Evolutionary conservation across 2,113 vertebrate species (phyloP), one percentile per base, ranked within the genome.

Genomic region (Marmota monax): DNA sequence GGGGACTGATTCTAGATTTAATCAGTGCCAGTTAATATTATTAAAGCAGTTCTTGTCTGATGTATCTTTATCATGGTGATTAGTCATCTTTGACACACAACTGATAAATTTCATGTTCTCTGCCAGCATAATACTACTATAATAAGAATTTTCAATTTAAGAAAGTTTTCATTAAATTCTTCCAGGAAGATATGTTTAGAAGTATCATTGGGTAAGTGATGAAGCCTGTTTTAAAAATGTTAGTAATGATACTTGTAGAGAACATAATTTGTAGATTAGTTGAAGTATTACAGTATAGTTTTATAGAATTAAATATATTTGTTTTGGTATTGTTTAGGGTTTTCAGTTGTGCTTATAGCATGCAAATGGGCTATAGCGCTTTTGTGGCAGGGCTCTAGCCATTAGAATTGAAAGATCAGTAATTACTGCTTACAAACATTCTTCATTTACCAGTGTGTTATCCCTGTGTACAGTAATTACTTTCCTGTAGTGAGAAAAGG

Each of bases 91-190:
- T 79, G 85, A 51, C 34, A 84, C 25, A 34, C 23, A 37, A 1
- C 1, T 48, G 27, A 45, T 63, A 42, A 32, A 34, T 83, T 42
- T 12, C 8, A 23, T 13, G 0, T 85, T 84, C 79, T 77, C 42
- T 58, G 0, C 25, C 17, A 23, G 39, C 29, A 69, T 20, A 77
- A 1, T 23, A 51, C 11, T 48, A 22, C 20, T 53, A 0, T 48
- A 7, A 45, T 27, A 53, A 32, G 27, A 95, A 63, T 83, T 91
- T 69, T 69, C 48, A 77, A 4, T 25, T 53, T 84, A n/a, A 72
- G 79, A 29, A 76, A 34, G 14, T 73, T 96, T 73, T 51, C 48
- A 76, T 63, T 76, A 23, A 80, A 80, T 70, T 91, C 72, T 92
- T 74, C 42, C 42, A 79, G 42, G 34, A 84, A 79, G n/a, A 9